Evolutionary conservation across 2,797 vertebrate genomes (phyloP).

Genomic region (Sebastolobus alascanus): DNA sequence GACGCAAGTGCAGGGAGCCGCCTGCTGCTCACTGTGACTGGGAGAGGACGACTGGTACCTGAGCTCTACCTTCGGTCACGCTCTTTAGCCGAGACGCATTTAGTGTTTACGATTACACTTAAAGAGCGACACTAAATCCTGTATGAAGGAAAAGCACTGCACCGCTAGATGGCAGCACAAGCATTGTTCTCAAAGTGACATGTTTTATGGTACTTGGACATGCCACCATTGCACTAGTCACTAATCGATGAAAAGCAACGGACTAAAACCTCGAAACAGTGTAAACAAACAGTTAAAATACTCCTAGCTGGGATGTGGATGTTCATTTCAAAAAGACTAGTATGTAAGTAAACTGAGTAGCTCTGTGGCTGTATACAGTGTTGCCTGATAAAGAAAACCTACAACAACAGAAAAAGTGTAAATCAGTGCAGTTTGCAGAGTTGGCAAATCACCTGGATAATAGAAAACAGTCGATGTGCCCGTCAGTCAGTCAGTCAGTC

Average conservation of each 20-base stretch:
- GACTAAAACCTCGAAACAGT: constrained; percentile 25
- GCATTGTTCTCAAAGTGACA: constrained; percentile 14
- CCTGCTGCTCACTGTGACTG: constrained; percentile 29
- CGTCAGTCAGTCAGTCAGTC: constrained; percentile 52
- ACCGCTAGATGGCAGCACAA: constrained; percentile 43
- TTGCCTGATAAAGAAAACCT: constrained; percentile 46
- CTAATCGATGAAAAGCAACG: constrained; percentile 36
- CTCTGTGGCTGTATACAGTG: constrained; percentile 40
- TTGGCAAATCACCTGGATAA: constrained; percentile 69
- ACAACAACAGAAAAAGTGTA: constrained; percentile 65
- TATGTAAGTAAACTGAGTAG: constrained; percentile 33
- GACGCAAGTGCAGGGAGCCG: constrained; percentile 13
- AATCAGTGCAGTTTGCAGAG: constrained; percentile 79
- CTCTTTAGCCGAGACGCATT: constrained; percentile 10
- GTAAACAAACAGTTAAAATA: constrained; percentile 59
- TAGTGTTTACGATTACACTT: constrained; percentile 12
- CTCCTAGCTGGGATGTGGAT: constrained; percentile 10
- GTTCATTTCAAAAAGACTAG: constrained; percentile 32
- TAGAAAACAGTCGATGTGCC: constrained; percentile 65
- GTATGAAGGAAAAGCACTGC: not conserved
- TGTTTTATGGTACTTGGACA: constrained; percentile 5
- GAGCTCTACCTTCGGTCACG: constrained; percentile 58
- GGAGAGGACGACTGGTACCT: constrained; percentile 59
- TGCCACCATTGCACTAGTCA: not conserved
- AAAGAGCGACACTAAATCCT: constrained; percentile 10